Conservation (phyloP, 2,113 vertebrate genomes). For the Actenoides hombroni region DNA sequence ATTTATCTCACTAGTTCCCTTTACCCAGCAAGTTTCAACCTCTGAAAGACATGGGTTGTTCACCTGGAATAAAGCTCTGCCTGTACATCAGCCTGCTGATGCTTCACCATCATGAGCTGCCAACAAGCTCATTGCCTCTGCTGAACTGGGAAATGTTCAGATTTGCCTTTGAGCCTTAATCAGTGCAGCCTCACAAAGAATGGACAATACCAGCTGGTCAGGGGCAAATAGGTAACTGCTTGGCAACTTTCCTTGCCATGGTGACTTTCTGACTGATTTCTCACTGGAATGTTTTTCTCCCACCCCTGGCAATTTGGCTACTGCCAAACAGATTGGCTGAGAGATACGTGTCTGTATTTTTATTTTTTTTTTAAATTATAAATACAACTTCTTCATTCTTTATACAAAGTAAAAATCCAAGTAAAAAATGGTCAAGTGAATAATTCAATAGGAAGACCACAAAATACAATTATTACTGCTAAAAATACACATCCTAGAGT, state of each 20-base stretch:
- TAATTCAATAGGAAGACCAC: not conserved
- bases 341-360: not conserved
- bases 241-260: not conserved
- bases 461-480: not conserved
- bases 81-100: not conserved
- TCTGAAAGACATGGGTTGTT: not conserved
- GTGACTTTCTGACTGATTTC: not conserved
- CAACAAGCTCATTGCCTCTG: not conserved
- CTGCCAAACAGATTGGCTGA: not conserved
- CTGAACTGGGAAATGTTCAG: not conserved
- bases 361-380: not conserved
- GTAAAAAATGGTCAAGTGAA: not conserved
- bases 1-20: not conserved
- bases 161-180: not conserved
- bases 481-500: not conserved
- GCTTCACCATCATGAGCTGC: not conserved
- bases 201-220: rapidly evolving
- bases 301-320: not conserved
- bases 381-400: not conserved
- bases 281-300: not conserved
- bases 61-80: not conserved
- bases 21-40: not conserved
- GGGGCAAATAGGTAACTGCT: not conserved
- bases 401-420: not conserved
- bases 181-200: not conserved